Evolutionary conservation across 2,113 vertebrate genomes (phyloP).

Genomic region (Meles meles): DNA sequence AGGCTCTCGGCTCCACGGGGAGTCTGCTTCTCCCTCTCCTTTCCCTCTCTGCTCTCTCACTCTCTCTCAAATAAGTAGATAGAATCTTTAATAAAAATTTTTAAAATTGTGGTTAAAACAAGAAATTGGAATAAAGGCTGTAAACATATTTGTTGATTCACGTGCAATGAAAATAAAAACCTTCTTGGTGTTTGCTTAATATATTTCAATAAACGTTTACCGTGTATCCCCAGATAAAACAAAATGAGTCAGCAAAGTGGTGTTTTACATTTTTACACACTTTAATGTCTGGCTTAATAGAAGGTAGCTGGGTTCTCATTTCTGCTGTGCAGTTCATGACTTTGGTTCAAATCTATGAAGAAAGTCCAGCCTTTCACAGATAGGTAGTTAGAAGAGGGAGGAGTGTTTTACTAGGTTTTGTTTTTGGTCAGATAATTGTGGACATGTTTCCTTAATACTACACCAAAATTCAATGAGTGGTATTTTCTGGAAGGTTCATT

Average conservation of each 20-base stretch:
- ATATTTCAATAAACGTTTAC: background rate
- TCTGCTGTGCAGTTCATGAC: background rate
- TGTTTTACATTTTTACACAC: background rate
- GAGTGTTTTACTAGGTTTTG: background rate
- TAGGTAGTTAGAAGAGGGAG: background rate
- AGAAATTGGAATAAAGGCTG: background rate
- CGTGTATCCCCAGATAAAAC: background rate
- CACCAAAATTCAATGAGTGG: background rate
- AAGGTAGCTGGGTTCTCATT: background rate
- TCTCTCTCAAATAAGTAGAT: no score
- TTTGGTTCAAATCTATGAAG: background rate
- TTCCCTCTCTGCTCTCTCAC: no score
- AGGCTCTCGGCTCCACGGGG: no score
- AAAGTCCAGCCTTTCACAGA: background rate
- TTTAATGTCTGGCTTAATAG: background rate
- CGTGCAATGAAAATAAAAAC: background rate
- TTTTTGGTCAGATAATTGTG: background rate
- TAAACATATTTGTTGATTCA: background rate
- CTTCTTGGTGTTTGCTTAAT: background rate
- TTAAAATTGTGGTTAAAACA: no score
- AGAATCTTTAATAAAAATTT: no score
- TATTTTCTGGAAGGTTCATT: background rate
- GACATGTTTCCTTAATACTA: background rate
- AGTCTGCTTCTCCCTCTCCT: no score
- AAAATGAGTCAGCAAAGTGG: background rate